Base-by-base conservation (phyloP, 2,888 invertebrate genomes). In the Tiliacea citrago region DNA sequence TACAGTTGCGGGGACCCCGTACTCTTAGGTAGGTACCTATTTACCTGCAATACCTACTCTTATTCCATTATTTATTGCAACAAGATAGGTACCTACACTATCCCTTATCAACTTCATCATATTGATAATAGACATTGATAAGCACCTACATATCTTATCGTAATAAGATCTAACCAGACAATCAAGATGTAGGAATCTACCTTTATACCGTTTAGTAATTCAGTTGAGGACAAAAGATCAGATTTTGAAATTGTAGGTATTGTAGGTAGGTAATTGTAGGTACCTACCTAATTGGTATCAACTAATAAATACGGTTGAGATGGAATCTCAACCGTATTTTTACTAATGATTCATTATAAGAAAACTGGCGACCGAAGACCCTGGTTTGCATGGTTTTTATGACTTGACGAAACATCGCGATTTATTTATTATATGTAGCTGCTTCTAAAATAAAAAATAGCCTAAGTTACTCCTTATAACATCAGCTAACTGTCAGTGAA, bases 111-210 rank as follows among this genome's bases (percentile, higher is more conserved):
- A 7, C 6, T 45, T 18, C 16, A 45, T 35, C 49, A 24, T 55
- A 24, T n/a, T 35, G 49, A 55, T 76, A 73, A 6, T 42, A 79
- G 16, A 18, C n/a, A 29, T 55, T 55, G 80, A 73, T 80, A 76
- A 61, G n/a, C 42, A 7, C 18, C 5, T n/a, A 57, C 42, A n/a
- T 75, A 58, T 60, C 70, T 78, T 55, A 80, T 73, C 80, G 18
- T 42, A 55, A 35, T 35, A 47, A 12, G 47, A 76, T 76, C 75
- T 60, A 53, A 71, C 12, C 12, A 76, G 51, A 47, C 47, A 35
- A 76, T 62, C 75, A 24, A 80, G 75, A 80, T 80, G 42, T 61
- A 62, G 9, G 29, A 29, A 29, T 29, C 7, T 39, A 39, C 7
- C n/a, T 72, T 61, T n/a, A 35, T 9, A 49, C 16, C 10, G 29